Conservation (phyloP, 2,888 invertebrate genomes). For the Anagyrus pseudococci region DNA sequence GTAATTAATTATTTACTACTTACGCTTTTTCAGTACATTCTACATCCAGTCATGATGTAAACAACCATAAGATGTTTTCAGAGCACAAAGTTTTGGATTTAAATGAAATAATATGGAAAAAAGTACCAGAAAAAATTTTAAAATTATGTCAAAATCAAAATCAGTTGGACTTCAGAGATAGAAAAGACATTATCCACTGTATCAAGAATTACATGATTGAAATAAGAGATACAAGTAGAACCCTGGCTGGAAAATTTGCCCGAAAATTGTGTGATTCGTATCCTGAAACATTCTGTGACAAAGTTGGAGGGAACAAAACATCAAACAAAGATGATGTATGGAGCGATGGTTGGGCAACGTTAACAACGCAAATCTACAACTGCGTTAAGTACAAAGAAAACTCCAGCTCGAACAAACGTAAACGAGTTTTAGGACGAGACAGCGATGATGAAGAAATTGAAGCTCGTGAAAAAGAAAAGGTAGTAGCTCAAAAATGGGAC, state of each 20-base stretch:
- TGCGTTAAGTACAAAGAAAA: conserved; percentile 18
- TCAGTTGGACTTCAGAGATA: conserved; percentile 2
- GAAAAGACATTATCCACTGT: conserved; percentile 12
- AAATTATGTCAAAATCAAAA: background rate
- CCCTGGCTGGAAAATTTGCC: conserved; percentile 19
- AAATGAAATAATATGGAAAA: background rate
- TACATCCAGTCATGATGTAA: too few relatives aligned
- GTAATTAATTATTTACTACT: too few relatives aligned
- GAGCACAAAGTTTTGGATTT: background rate
- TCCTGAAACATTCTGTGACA: conserved; percentile 24
- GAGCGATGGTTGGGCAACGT: conserved; percentile 15
- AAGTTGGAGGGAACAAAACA: conserved; percentile 16
- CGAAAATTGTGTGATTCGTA: conserved; percentile 19
- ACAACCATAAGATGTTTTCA: background rate
- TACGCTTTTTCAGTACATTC: too few relatives aligned
- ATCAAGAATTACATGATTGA: conserved; percentile 29
- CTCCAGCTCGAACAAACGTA: conserved; percentile 8
- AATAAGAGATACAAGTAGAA: conserved; percentile 14
- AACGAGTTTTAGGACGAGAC: background rate
- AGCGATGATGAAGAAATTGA: conserved; percentile 26
- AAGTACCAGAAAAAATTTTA: background rate
- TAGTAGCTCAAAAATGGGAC: conserved; percentile 7
- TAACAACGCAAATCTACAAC: conserved; percentile 24
- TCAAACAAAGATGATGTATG: conserved; percentile 5
- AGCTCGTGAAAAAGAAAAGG: background rate